Evolutionary conservation across 2,797 vertebrate genomes (phyloP), one percentile per base, ranked within the genome.

Genomic region (Clarias platycephalus): DNA sequence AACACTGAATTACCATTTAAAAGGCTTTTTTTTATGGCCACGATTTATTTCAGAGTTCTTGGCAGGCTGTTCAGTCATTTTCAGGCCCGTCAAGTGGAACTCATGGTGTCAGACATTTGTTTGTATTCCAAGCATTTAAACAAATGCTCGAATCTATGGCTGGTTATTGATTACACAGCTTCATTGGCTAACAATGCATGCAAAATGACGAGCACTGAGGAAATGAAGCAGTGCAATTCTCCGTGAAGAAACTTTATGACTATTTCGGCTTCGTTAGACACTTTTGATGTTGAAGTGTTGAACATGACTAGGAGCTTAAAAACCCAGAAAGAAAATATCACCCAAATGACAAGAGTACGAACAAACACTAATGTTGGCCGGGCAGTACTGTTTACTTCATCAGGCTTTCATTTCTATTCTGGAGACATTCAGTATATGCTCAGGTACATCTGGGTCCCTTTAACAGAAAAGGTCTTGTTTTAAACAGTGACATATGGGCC

Each of bases 91-190:
- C 76, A 28, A 79, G 71, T 18, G 6, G 67, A 82, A 84, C 84
- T 82, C 79, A 63, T 22, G 20, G 60, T 77, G 80, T 86, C 53
- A 60, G 49, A 67, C 37, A 7, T 67, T 70, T 49, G 80, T 80
- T 87, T 84, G 76, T 81, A 80, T 87, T 83, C 49, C 58, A 86
- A 70, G 55, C 53, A 28, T 80, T 86, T 88, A 67, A 80, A 77
- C 34, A 80, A 79, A 82, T 9, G 28, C 57, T 81, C 58, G 22
- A 63, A 75, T 72, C 34, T 37, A 85, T 79, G 31, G 37, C 37
- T 82, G 74, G 49, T 24, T 12, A 81, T 86, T 77, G 15, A 76
- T 81, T 37, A 37, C 75, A 81, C 58, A 34, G 26, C 71, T 72
- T 63, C 31, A 44, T 77, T 44, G 75, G 75, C 75, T 40, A 15